phyloP scores from a whole-genome alignment of 2,113 vertebrate genomes.

The Microcebus murinus region DNA sequence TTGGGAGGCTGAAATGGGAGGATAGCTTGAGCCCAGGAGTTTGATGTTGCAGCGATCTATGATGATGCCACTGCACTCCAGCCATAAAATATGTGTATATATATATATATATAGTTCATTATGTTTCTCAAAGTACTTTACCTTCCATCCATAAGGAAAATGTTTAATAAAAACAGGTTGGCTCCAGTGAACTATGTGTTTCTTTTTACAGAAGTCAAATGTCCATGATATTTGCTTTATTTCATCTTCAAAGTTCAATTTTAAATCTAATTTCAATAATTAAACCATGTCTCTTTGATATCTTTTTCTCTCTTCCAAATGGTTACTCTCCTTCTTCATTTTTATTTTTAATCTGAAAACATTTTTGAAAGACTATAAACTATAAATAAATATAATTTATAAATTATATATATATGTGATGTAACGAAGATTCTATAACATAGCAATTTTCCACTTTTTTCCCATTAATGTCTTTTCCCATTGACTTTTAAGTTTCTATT shows the following conservation, averaged over 20 bases:
- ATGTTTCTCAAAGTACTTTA: neutral
- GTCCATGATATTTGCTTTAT: neutral
- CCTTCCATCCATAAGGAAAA: neutral
- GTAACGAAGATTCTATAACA: neutral
- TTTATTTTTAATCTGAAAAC: neutral
- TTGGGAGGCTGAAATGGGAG: no score
- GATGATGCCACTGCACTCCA: no score
- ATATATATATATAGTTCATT: neutral
- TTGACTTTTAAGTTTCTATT: neutral
- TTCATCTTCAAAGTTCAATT: conserved; percentile 5
- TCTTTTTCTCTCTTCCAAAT: neutral
- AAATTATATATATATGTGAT: neutral
- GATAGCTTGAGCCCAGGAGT: no score
- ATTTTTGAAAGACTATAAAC: neutral
- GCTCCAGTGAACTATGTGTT: neutral
- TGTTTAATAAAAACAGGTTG: neutral
- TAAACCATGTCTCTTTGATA: neutral
- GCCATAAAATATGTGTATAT: no score
- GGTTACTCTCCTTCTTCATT: neutral
- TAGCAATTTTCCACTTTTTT: neutral
- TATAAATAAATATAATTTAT: neutral
- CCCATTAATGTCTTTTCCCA: neutral
- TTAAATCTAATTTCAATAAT: conserved; percentile 42
- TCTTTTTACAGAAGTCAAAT: neutral
- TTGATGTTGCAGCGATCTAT: no score